phyloP scores from a whole-genome alignment of 2,888 invertebrate species.

The Drosophila demipolita region DNA sequence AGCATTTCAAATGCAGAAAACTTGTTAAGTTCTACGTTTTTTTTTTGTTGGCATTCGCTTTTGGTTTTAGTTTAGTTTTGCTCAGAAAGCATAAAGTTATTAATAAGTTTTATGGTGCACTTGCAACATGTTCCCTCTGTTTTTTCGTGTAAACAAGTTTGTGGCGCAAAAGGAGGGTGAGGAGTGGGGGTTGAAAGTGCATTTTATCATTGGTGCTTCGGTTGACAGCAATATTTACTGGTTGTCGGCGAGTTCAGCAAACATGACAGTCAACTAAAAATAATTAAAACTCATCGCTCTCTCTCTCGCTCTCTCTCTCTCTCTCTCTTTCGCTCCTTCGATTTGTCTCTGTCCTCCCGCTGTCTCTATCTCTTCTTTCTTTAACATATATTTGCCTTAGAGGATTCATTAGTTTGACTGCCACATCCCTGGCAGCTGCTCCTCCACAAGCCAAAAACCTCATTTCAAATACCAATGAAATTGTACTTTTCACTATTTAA shows the following conservation, averaged over 20 bases:
- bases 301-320: slow-evolving; percentile 9
- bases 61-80: slow-evolving; percentile 47
- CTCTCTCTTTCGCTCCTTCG: slow-evolving; percentile 7
- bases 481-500: slow-evolving; percentile 28
- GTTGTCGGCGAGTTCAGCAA: slow-evolving; percentile 46
- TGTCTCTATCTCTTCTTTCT: neutral
- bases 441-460: slow-evolving; percentile 38
- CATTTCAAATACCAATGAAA: slow-evolving; percentile 52
- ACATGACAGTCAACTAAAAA: slow-evolving; percentile 65
- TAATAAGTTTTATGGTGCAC: slow-evolving; percentile 67
- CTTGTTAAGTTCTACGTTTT: slow-evolving; percentile 37
- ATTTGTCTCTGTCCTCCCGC: neutral
- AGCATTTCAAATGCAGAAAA: slow-evolving; percentile 55
- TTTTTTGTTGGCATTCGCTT: slow-evolving; percentile 7
- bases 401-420: slow-evolving; percentile 71
- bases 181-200: slow-evolving; percentile 38
- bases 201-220: slow-evolving; percentile 69
- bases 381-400: slow-evolving; percentile 43
- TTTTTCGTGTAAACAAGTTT: slow-evolving; percentile 40
- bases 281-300: slow-evolving; percentile 66
- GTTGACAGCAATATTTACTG: slow-evolving; percentile 75
- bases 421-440: slow-evolving; percentile 64
- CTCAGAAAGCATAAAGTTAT: slow-evolving; percentile 72
- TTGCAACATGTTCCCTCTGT: slow-evolving; percentile 34
- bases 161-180: neutral